phyloP scores from a whole-genome alignment of 2,888 invertebrate species.

The Apomyelois bistriatella region DNA sequence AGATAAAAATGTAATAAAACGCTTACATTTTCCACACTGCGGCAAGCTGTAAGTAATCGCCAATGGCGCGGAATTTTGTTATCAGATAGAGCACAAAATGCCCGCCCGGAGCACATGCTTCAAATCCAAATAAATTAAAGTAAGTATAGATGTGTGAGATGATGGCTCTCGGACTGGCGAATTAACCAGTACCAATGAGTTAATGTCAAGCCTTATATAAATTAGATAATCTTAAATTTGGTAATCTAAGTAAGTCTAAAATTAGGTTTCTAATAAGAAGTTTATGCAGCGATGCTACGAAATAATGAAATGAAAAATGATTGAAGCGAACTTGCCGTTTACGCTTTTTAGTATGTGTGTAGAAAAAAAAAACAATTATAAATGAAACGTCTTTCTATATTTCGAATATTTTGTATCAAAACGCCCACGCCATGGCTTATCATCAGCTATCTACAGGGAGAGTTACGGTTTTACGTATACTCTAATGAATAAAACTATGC shows the following conservation, averaged over 20 bases:
- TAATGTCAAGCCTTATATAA: too few species aligned
- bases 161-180: background rate
- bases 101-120: constrained; percentile 2
- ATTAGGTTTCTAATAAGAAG: too few species aligned
- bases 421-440: background rate
- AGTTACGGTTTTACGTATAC: background rate
- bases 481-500: background rate
- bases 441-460: background rate
- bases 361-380: too few species aligned
- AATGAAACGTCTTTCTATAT: background rate
- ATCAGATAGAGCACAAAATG: constrained; percentile 11
- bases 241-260: background rate
- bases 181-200: background rate
- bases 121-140: background rate
- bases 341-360: too few species aligned
- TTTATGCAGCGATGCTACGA: too few species aligned
- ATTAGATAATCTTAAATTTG: too few species aligned
- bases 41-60: constrained; percentile 3
- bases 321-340: too few species aligned
- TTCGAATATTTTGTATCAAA: background rate
- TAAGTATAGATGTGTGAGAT: background rate
- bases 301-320: too few species aligned
- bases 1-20: background rate
- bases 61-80: constrained; percentile 4
- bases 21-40: background rate